phyloP scores from a whole-genome alignment of 2,797 vertebrate species.

The Intellagama lesueurii region DNA sequence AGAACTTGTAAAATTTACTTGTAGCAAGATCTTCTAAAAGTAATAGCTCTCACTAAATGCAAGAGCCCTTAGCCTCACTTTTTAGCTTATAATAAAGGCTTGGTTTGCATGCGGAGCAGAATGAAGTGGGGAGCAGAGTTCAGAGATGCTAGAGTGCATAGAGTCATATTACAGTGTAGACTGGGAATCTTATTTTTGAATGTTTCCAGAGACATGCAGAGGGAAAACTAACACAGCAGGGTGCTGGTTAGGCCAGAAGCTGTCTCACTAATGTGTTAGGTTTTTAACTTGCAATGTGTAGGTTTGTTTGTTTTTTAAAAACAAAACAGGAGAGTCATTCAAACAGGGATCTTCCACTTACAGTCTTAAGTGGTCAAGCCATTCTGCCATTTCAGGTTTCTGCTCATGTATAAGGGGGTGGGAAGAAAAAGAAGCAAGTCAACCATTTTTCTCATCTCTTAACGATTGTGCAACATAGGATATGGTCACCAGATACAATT shows the following conservation, averaged over 20 bases:
- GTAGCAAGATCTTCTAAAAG: too few relatives aligned
- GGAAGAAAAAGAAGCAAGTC: too few relatives aligned
- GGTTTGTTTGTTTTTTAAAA: neutral
- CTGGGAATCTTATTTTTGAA: neutral
- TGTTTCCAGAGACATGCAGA: neutral
- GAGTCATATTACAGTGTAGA: neutral
- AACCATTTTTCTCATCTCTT: neutral
- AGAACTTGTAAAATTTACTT: too few relatives aligned
- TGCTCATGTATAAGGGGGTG: neutral
- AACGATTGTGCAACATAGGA: neutral
- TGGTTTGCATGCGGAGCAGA: neutral
- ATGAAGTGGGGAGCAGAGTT: neutral
- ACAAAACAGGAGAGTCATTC: neutral
- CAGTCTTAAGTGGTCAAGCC: too few relatives aligned
- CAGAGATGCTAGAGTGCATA: neutral
- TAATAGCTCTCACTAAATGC: neutral
- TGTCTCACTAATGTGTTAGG: neutral
- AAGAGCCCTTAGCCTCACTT: neutral
- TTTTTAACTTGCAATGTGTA: neutral
- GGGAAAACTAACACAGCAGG: neutral
- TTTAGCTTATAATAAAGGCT: neutral
- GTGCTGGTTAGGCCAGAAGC: neutral
- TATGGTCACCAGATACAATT: neutral
- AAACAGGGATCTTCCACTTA: neutral
- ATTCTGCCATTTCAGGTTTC: neutral